Evolutionary conservation across 2,888 invertebrate species (phyloP).

Genomic region (Eulithis prunata): DNA sequence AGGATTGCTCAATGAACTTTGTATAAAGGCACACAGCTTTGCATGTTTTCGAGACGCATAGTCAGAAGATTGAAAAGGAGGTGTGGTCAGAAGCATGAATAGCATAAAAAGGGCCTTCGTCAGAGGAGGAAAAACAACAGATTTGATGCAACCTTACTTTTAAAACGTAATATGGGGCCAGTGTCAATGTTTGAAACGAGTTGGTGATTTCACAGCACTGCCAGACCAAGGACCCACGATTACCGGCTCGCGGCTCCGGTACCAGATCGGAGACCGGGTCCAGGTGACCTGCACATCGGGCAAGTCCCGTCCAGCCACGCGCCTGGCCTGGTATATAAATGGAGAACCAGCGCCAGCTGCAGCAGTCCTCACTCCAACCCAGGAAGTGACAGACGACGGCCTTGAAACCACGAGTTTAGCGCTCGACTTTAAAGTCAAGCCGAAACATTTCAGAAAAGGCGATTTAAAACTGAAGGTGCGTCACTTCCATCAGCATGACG

Average conservation of each 20-base stretch:
- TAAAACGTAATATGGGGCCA: neutral
- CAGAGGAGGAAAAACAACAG: too few species aligned
- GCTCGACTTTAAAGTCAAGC: constrained; percentile 91
- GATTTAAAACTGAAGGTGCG: constrained; percentile 91
- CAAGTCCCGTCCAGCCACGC: constrained; percentile 92
- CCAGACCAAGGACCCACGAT: constrained; percentile 93
- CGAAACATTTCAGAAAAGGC: constrained; percentile 92
- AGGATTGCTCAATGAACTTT: neutral
- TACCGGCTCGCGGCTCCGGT: constrained; percentile 90
- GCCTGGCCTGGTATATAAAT: constrained; percentile 94
- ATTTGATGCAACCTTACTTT: too few species aligned
- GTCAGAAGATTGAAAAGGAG: constrained; percentile 44
- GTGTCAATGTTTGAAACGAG: neutral
- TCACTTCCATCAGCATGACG: neutral
- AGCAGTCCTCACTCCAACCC: constrained; percentile 78
- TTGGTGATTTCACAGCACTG: constrained; percentile 83
- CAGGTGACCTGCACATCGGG: constrained; percentile 94
- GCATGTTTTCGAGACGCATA: constrained; percentile 10
- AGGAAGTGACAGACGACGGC: constrained; percentile 83
- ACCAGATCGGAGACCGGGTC: constrained; percentile 92
- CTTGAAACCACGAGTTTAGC: constrained; percentile 91
- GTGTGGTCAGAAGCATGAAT: constrained; percentile 4
- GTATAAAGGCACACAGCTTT: neutral
- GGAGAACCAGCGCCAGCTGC: constrained; percentile 88
- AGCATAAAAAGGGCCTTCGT: neutral